phyloP scores from a whole-genome alignment of 2,888 invertebrate species.

The Drepana falcataria region DNA sequence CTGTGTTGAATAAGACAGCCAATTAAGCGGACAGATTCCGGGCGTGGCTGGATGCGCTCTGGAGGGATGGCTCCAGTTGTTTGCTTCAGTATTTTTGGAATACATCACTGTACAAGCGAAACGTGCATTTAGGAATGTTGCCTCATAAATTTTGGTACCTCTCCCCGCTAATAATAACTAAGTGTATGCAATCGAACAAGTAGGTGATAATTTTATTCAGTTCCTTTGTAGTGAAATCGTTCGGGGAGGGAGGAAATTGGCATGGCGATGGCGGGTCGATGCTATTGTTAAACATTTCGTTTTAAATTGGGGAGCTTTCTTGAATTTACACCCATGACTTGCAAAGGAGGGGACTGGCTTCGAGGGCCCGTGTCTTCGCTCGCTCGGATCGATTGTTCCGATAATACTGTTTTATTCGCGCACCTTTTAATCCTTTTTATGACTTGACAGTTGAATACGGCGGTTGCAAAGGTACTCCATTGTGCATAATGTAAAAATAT shows the following conservation, averaged over 20 bases:
- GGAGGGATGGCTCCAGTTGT: conserved; percentile 45
- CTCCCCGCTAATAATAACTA: neutral
- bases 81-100: conserved; percentile 37
- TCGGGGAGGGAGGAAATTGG: conserved; percentile 71
- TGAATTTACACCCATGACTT: conserved; percentile 77
- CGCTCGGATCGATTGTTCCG: conserved; percentile 47
- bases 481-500: conserved; percentile 21
- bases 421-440: conserved; percentile 28
- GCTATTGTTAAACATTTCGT: conserved; percentile 74
- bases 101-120: conserved; percentile 15
- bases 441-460: conserved; percentile 32
- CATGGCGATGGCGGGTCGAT: conserved; percentile 50
- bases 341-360: conserved; percentile 47
- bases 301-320: conserved; percentile 77
- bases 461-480: conserved; percentile 26
- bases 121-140: conserved; percentile 21
- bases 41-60: conserved; percentile 47
- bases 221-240: conserved; percentile 62
- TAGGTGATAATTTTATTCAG: conserved; percentile 68
- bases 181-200: conserved; percentile 12
- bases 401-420: conserved; percentile 34
- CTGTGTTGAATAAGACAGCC: conserved; percentile 49
- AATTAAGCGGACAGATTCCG: conserved; percentile 60
- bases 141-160: conserved; percentile 12
- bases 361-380: conserved; percentile 38